These are phyloP conservation scores for Metacarcinus magister DNA, from an alignment of 2,888 invertebrate genomes.

Conservation along the genomic window DNA sequence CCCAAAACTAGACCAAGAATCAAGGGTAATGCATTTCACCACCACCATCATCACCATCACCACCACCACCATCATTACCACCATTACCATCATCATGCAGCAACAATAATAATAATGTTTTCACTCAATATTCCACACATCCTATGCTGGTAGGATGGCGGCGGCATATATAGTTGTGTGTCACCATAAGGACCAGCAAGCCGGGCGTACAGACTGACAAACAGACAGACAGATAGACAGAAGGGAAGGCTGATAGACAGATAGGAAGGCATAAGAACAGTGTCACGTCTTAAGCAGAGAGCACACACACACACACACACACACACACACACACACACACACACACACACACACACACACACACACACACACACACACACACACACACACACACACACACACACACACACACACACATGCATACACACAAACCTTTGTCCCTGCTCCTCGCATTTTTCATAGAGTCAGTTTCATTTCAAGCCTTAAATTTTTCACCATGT, in stretches of 20 bases:
- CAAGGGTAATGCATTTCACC: no score
- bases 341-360: not conserved
- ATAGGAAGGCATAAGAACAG: not conserved
- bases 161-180: not conserved
- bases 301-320: constrained; percentile 26
- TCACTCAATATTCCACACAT: not conserved
- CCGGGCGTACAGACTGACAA: not conserved
- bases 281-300: not conserved
- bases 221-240: not conserved
- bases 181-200: not conserved
- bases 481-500: no score
- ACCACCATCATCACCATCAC: not conserved
- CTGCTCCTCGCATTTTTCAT: no score
- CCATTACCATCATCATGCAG: not conserved
- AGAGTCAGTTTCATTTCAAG: no score
- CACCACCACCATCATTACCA: not conserved
- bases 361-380: no score
- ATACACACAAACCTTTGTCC: no score
- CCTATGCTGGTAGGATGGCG: not conserved
- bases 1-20: no score
- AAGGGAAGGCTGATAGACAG: not conserved
- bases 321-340: not conserved
- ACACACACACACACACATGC: no score
- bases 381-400: no score
- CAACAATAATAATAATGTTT: not conserved